Evolutionary conservation across 2,888 invertebrate species (phyloP).

Genomic region (Thecocarcelia acutangulata): DNA sequence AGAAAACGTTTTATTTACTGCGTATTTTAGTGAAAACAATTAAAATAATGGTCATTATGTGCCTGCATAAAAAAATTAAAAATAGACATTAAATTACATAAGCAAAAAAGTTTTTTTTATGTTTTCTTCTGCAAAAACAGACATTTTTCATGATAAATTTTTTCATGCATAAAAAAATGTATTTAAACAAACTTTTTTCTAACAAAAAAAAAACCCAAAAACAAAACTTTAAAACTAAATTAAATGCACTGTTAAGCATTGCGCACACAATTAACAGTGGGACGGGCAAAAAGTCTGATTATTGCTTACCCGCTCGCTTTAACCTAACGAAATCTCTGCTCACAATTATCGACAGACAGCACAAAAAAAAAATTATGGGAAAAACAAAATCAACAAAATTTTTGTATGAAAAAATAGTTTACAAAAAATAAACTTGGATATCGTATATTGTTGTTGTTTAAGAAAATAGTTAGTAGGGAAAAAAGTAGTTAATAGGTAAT

Average conservation of each 20-base stretch:
- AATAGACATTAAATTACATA: slow-evolving; percentile 21
- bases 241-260: slow-evolving; percentile 50
- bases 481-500: too few relatives aligned
- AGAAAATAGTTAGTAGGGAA: too few relatives aligned
- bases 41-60: slow-evolving; percentile 37
- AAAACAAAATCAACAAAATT: too few relatives aligned
- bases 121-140: slow-evolving; percentile 1
- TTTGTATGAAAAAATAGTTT: too few relatives aligned
- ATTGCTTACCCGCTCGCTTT: too few relatives aligned
- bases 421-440: too few relatives aligned
- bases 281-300: too few relatives aligned
- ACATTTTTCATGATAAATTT: slow-evolving; percentile 9
- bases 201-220: slow-evolving; percentile 1
- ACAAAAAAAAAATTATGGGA: too few relatives aligned
- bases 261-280: slow-evolving; percentile 35
- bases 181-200: slow-evolving; percentile 22
- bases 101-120: neutral
- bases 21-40: slow-evolving; percentile 1
- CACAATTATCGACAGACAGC: too few relatives aligned
- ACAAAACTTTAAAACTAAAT: slow-evolving; percentile 48
- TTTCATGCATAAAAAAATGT: slow-evolving; percentile 8
- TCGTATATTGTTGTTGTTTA: too few relatives aligned
- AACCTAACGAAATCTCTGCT: too few relatives aligned
- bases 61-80: slow-evolving; percentile 27
- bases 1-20: slow-evolving; percentile 10